These are phyloP conservation scores for Morelia viridis DNA, from an alignment of 2,797 vertebrate species.

Conservation along the genomic window DNA sequence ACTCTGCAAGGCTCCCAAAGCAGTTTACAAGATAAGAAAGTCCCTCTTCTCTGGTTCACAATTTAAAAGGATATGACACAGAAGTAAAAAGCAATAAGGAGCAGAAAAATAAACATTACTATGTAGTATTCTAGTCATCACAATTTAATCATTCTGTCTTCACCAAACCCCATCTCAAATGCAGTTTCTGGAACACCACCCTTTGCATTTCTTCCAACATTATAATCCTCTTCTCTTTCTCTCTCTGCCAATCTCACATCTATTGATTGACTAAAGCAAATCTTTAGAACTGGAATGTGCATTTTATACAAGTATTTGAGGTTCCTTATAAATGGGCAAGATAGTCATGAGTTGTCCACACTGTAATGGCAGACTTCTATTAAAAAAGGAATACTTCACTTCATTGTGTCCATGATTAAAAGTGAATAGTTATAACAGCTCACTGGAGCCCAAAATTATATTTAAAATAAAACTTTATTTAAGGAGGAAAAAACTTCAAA, in stretches of 20 bases:
- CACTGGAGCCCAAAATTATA: constrained; percentile 75
- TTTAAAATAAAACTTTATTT: constrained; percentile 51
- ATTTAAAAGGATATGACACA: background rate
- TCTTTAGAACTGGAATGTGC: constrained; percentile 10
- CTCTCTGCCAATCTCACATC: too few species aligned
- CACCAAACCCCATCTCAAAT: background rate
- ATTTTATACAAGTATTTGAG: constrained; percentile 45
- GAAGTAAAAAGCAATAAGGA: background rate
- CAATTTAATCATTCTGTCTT: background rate
- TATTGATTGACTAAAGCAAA: background rate
- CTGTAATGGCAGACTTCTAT: constrained; percentile 38
- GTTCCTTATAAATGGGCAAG: constrained; percentile 36
- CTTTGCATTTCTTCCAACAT: background rate
- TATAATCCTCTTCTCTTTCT: background rate
- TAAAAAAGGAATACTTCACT: constrained; percentile 53
- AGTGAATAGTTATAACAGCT: constrained; percentile 69
- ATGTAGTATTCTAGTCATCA: too few species aligned
- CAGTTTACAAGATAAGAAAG: background rate
- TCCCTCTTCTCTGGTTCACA: background rate
- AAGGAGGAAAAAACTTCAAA: constrained; percentile 45
- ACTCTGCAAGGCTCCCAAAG: background rate
- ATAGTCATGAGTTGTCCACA: constrained; percentile 39
- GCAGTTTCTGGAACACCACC: background rate
- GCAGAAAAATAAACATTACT: background rate
- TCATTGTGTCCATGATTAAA: constrained; percentile 54